These are phyloP conservation scores for Channa argus DNA, from an alignment of 2,113 vertebrate species.

Conservation along the genomic window DNA sequence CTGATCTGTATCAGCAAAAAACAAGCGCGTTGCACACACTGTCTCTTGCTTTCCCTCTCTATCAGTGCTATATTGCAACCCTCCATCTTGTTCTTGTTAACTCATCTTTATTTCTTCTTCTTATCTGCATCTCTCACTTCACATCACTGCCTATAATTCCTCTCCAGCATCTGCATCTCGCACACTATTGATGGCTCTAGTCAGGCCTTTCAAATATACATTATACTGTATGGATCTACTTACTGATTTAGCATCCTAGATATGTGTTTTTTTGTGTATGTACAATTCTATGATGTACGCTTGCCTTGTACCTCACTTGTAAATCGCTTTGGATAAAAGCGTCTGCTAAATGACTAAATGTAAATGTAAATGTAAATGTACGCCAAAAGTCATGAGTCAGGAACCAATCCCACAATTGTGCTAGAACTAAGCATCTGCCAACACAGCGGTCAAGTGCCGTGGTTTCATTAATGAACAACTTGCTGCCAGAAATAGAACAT, in stretches of 20 bases:
- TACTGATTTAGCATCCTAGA: slow-evolving; percentile 2
- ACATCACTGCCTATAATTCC: slow-evolving; percentile 31
- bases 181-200: slow-evolving; percentile 15
- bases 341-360: too few species aligned
- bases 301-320: too few species aligned
- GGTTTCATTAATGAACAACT: slow-evolving; percentile 42
- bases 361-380: slow-evolving; percentile 11
- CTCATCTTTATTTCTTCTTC: slow-evolving; percentile 45
- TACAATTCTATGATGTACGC: too few species aligned
- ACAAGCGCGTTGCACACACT: slow-evolving; percentile 47
- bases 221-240: neutral
- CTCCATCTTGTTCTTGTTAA: slow-evolving; percentile 66
- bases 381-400: slow-evolving; percentile 50
- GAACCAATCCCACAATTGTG: slow-evolving; percentile 40
- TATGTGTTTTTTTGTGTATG: slow-evolving; percentile 12
- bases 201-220: neutral
- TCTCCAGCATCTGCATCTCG: slow-evolving; percentile 33
- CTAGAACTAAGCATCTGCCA: slow-evolving; percentile 38
- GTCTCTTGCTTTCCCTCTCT: slow-evolving; percentile 50
- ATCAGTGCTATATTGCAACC: slow-evolving; percentile 44
- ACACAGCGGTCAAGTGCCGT: slow-evolving; percentile 41
- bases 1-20: slow-evolving; percentile 76
- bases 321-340: too few species aligned
- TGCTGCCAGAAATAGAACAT: slow-evolving; percentile 67
- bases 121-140: slow-evolving; percentile 40